phyloP scores from a whole-genome alignment of 2,888 invertebrate species.

The Drosophila kambysellisi region DNA sequence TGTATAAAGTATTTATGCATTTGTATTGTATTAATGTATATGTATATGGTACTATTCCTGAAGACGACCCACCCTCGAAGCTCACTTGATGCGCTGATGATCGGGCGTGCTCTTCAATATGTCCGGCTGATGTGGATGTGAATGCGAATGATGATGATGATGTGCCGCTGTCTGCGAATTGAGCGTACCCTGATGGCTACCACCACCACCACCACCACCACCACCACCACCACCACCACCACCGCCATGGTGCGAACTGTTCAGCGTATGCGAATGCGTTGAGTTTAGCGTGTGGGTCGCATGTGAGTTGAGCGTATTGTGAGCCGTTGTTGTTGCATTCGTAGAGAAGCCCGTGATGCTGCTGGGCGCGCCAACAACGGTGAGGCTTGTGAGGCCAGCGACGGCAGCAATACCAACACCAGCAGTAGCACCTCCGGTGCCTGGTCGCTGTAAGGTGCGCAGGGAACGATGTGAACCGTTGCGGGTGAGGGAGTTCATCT shows the following conservation, averaged over 20 bases:
- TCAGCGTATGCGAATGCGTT: slow-evolving; percentile 85
- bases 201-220: slow-evolving; percentile 56
- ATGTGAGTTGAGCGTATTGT: slow-evolving; percentile 88
- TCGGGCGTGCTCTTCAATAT: slow-evolving; percentile 95
- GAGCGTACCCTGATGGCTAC: slow-evolving; percentile 84
- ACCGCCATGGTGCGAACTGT: slow-evolving; percentile 83
- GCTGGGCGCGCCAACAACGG: slow-evolving; percentile 54
- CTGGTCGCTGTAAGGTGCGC: slow-evolving; percentile 81
- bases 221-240: slow-evolving; percentile 58
- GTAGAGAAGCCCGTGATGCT: slow-evolving; percentile 82
- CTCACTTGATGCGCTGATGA: slow-evolving; percentile 87
- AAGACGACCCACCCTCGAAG: slow-evolving; percentile 4
- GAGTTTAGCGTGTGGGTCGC: slow-evolving; percentile 85
- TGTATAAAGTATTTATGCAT: background rate
- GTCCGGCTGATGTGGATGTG: slow-evolving; percentile 88
- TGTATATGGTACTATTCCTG: slow-evolving; percentile 13
- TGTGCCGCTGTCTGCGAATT: slow-evolving; percentile 79
- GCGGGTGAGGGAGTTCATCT: slow-evolving; percentile 91
- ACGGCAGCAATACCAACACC: slow-evolving; percentile 48
- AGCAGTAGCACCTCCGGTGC: slow-evolving; percentile 40
- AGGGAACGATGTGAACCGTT: slow-evolving; percentile 89
- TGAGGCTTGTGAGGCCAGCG: slow-evolving; percentile 58
- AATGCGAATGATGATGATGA: slow-evolving; percentile 86
- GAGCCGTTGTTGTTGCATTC: slow-evolving; percentile 86
- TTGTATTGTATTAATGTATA: slow-evolving; percentile 5